Base-by-base conservation (phyloP, 1,140 invertebrate species). In the Zaprionus taronus region DNA sequence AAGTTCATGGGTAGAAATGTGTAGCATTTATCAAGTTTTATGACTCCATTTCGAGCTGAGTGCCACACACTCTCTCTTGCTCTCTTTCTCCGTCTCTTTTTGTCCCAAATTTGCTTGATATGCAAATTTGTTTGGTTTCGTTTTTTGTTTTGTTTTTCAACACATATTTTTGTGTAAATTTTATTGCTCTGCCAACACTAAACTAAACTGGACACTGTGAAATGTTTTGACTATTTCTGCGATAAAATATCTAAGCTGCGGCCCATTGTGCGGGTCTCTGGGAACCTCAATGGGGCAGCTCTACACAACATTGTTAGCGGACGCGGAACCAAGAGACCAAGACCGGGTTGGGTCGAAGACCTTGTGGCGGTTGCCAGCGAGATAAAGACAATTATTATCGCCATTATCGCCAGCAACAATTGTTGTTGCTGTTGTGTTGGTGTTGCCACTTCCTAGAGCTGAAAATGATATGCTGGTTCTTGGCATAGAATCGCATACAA, bases 311-410 rank as follows among this genome's bases (percentile, higher is more conserved):
- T 84, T 80, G 79, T 81, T 76, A 64, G 73, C 31, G 36, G 36
- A 64, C 65, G 58, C 61, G 65, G 56, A 31, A 31, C 28, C 28
- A 31, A 31, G 28, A 31, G 7, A 62, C 47, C 61, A 28, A 22
- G 38, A 14, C 44, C 51, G 58, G 26, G 41, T 15, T 64, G 49
- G 14, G 17, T 38, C 47, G 28, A 24, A 5, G 60, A 74, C 66
- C 80, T 73, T 69, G 51, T 67, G 79, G 83, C 76, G 72, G 66
- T 55, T 73, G 77, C 81, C 81, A 66, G 71, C 80, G 9, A 90
- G 85, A 90, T 90, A 90, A 90, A 85, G 85, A 90, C 86, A 90
- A 90, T 90, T 90, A 90, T 90, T 90, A 90, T 90, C 85, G 85
- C 85, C 77, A 90, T 90, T 90, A 90, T 90, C 85, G 86, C 81